Percentiles rank a stretch among this genome's conserved stretches.
These are phyloP conservation scores for Caenorhabditis angaria DNA, from an alignment of 2,888 invertebrate genomes.

Conservation along the genomic window DNA sequence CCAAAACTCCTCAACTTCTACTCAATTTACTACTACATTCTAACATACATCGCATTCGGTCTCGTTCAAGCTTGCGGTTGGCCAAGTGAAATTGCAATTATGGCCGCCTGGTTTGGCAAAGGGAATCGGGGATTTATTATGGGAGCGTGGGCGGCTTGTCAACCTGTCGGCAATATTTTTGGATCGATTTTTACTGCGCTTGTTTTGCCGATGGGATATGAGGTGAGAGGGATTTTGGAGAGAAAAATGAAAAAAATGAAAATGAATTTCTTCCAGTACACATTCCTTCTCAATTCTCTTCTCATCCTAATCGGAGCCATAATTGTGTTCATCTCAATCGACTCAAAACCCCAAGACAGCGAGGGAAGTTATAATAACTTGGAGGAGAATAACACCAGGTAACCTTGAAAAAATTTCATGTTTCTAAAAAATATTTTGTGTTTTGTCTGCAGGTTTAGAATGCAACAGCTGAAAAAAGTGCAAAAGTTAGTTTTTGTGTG, in stretches of 20 bases:
- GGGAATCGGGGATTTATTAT: conserved; percentile 74
- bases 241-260: no score
- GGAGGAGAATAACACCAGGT: no score
- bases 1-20: conserved; percentile 74
- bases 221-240: no score
- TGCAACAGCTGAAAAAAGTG: no score
- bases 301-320: conserved; percentile 73
- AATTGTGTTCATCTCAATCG: conserved; percentile 72
- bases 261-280: conserved; percentile 73
- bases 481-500: conserved; percentile 1
- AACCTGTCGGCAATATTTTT: conserved; percentile 76
- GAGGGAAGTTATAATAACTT: no score
- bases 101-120: conserved; percentile 75
- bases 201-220: conserved; percentile 74
- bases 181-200: conserved; percentile 74
- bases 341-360: conserved; percentile 73
- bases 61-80: conserved; percentile 75
- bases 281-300: conserved; percentile 74
- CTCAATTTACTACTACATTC: conserved; percentile 73
- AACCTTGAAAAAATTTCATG: background rate
- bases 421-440: background rate
- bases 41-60: conserved; percentile 74
- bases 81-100: conserved; percentile 75
- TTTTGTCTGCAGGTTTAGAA: conserved; percentile 2
- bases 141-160: conserved; percentile 76